Evolutionary conservation across 1,140 invertebrate species (phyloP), one percentile per base, ranked within the genome.

Genomic region (Lethocerus indicus): DNA sequence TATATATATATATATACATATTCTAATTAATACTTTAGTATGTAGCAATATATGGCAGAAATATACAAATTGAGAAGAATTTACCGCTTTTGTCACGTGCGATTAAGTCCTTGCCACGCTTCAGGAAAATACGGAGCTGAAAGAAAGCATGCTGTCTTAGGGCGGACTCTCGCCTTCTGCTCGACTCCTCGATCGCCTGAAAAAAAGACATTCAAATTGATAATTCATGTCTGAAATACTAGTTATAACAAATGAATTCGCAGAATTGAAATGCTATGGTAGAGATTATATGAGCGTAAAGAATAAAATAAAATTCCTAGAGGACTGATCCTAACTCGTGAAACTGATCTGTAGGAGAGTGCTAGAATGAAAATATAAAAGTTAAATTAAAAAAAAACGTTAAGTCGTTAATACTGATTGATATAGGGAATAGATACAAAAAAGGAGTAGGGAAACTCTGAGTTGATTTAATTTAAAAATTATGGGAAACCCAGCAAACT

Each of bases 61-160:
- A 47, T n/a, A 37, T 18, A 50, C 21, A 27, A 9, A 24, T 2
- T 28, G n/a, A 24, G 14, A 44, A 13, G 16, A 29, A 64, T 71
- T 76, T 69, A 93, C 91, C 92, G 67, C 87, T 89, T 66, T 91
- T 87, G 66, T 95, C 91, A 76, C 88, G 87, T 23, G 91, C 87
- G 21, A 91, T 78, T 58, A 96, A 71, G 65, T 92, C 87, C 60
- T 78, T 76, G 36, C 90, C 92, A 61, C 83, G 75, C 59, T 82
- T 80, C 47, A 95, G 74, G 66, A 89, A 81, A 54, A 95, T 74
- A 53, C 87, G 79, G 36, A 95, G 72, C 63, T 90, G 81, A 68
- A 88, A 94, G 68, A 93, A 95, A 36, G 88, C 78, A 71, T 87
- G 79, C 63, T 86, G 81, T 53, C 83, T 70, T 51, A 87, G 65